Percentiles rank a stretch among this genome's conserved stretches.
phyloP scores from a whole-genome alignment of 2,888 invertebrate species.

The Pandemis cinnamomeana region DNA sequence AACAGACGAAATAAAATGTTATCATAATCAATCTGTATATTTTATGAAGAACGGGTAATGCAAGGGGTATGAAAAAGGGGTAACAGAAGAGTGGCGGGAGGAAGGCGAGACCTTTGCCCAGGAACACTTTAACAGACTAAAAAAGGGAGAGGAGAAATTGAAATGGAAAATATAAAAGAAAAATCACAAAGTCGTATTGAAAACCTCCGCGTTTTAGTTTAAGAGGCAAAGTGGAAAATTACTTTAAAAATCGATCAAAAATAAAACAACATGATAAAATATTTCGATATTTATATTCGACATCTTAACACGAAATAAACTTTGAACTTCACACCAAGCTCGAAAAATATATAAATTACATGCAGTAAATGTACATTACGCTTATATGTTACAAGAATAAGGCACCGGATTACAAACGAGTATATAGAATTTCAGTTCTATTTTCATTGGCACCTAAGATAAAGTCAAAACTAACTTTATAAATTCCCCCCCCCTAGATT shows the following conservation, averaged over 20 bases:
- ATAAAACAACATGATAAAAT: conserved; percentile 45
- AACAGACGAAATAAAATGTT: too few relatives aligned
- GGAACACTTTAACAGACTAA: too few relatives aligned
- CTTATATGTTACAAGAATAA: conserved; percentile 68
- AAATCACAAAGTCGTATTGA: neutral
- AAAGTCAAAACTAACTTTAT: conserved; percentile 28
- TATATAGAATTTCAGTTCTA: conserved; percentile 63
- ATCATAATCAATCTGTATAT: too few relatives aligned
- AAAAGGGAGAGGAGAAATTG: too few relatives aligned
- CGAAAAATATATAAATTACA: conserved; percentile 74
- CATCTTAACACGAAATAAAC: conserved; percentile 63
- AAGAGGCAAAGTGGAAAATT: neutral
- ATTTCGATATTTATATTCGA: conserved; percentile 64
- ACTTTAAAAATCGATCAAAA: conserved; percentile 14
- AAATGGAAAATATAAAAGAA: too few relatives aligned
- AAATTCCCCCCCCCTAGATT: conserved; percentile 15
- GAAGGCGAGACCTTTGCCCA: too few relatives aligned
- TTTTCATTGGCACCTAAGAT: conserved; percentile 50
- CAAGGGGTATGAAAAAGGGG: too few relatives aligned
- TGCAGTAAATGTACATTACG: conserved; percentile 67
- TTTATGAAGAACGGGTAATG: too few relatives aligned
- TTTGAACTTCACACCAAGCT: conserved; percentile 53
- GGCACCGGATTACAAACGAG: conserved; percentile 70
- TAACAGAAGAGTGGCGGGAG: too few relatives aligned
- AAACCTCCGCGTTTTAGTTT: neutral